These are phyloP conservation scores for Sparus aurata DNA, from an alignment of 2,797 vertebrate species.

Conservation along the genomic window DNA sequence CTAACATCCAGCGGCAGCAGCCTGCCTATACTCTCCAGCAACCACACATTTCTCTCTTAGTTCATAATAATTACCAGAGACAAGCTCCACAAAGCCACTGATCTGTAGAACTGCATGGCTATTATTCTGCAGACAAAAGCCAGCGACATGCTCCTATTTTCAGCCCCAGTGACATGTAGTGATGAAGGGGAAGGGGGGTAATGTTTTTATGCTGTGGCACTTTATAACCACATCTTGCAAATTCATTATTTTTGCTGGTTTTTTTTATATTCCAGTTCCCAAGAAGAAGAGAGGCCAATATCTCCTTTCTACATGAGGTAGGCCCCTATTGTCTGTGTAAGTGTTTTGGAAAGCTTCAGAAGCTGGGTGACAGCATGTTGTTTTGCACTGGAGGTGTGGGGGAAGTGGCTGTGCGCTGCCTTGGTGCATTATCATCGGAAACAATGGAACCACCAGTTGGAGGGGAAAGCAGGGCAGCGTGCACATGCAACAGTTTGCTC, in stretches of 20 bases:
- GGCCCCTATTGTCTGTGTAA: slow-evolving; percentile 49
- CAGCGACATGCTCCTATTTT: slow-evolving; percentile 64
- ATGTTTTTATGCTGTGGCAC: slow-evolving; percentile 52
- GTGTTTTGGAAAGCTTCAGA: slow-evolving; percentile 20
- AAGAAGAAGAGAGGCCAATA: slow-evolving; percentile 92
- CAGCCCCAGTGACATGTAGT: slow-evolving; percentile 53
- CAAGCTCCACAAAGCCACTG: slow-evolving; percentile 77
- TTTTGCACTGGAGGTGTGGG: slow-evolving; percentile 63
- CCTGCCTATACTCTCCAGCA: slow-evolving; percentile 59
- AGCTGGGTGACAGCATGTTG: slow-evolving; percentile 44
- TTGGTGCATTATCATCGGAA: slow-evolving; percentile 61
- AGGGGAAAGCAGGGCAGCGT: slow-evolving; percentile 35
- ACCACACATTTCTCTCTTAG: slow-evolving; percentile 52
- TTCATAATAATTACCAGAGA: slow-evolving; percentile 79
- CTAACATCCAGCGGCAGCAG: slow-evolving; percentile 46
- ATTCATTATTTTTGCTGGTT: slow-evolving; percentile 36
- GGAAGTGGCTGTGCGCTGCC: slow-evolving; percentile 50
- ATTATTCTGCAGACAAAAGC: slow-evolving; percentile 84
- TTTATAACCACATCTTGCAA: slow-evolving; percentile 27
- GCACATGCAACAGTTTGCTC: slow-evolving; percentile 65
- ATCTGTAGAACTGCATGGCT: slow-evolving; percentile 67
- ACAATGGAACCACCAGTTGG: slow-evolving; percentile 65
- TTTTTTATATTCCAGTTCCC: slow-evolving; percentile 84
- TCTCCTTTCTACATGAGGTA: slow-evolving; percentile 97
- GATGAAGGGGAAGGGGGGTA: slow-evolving; percentile 6